Conservation (phyloP, 2,113 vertebrate species). For the Phyllopteryx taeniolatus region DNA sequence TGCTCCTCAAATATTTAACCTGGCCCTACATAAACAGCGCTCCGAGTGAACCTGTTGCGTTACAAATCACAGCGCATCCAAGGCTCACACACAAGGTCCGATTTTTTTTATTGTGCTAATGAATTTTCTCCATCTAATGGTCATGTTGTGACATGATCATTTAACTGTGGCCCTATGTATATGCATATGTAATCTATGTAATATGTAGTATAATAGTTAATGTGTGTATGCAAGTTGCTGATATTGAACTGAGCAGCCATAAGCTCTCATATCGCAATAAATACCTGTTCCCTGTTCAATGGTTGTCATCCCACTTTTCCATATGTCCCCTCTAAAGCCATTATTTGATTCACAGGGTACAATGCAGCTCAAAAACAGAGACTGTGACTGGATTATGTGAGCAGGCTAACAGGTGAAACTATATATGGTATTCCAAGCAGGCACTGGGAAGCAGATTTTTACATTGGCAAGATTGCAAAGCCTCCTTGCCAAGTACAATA, state of each 20-base stretch:
- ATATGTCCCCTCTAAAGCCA: not conserved
- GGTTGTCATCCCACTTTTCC: not conserved
- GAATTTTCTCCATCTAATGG: conserved; percentile 41
- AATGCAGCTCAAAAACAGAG: conserved; percentile 23
- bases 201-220: too few species aligned
- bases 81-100: conserved; percentile 44
- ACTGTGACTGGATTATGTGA: conserved; percentile 51
- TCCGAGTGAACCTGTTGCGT: conserved; percentile 37
- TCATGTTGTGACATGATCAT: conserved; percentile 19
- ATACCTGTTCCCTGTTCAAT: too few species aligned
- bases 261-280: too few species aligned
- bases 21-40: conserved; percentile 60
- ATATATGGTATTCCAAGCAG: conserved; percentile 68
- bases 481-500: conserved; percentile 67
- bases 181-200: too few species aligned
- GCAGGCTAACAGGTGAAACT: conserved; percentile 68
- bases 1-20: conserved; percentile 78
- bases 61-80: conserved; percentile 65
- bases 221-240: too few species aligned
- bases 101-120: conserved; percentile 50
- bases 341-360: conserved; percentile 6
- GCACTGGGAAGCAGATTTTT: conserved; percentile 64
- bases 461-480: conserved; percentile 46
- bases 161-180: conserved; percentile 1
- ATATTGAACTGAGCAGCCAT: too few species aligned